A percentile compares a stretch with the other conserved stretches of the same genome.
These are phyloP conservation scores for Oryctes rhinoceros DNA, from an alignment of 1,140 invertebrate species.

Conservation along the genomic window DNA sequence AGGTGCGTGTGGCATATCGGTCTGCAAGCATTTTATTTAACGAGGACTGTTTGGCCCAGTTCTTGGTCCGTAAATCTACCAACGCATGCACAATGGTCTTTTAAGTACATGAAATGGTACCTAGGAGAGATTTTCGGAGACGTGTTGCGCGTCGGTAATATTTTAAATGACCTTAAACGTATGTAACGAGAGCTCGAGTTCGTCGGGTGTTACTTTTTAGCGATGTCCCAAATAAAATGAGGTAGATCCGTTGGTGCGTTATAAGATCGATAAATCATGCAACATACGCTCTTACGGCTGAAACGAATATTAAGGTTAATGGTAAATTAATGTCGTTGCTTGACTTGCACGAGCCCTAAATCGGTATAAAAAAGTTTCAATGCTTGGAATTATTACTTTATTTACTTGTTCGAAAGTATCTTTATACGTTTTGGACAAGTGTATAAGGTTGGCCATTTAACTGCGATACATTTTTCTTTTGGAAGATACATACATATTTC, in stretches of 20 bases:
- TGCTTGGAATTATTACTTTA: background rate
- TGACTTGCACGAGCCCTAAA: no score
- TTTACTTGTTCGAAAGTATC: background rate
- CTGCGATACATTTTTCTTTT: no score
- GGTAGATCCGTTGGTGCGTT: no score
- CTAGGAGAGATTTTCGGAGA: background rate
- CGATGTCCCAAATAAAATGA: background rate
- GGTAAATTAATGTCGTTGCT: no score
- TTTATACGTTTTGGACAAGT: no score
- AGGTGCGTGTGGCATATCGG: background rate
- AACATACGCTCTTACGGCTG: no score
- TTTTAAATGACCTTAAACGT: constrained; percentile 41
- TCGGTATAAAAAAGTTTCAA: background rate
- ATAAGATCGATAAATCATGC: no score
- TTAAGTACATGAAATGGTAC: background rate
- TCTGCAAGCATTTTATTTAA: background rate
- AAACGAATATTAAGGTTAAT: no score
- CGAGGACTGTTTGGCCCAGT: background rate
- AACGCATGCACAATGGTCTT: background rate
- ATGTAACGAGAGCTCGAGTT: constrained; percentile 37
- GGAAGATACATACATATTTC: no score
- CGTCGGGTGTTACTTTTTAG: background rate
- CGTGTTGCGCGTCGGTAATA: background rate
- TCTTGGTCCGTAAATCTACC: background rate
- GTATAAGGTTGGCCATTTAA: no score